Percentiles rank a stretch among this genome's conserved stretches.
phyloP scores from a whole-genome alignment of 2,113 vertebrate genomes.

The Myotis davidii region DNA sequence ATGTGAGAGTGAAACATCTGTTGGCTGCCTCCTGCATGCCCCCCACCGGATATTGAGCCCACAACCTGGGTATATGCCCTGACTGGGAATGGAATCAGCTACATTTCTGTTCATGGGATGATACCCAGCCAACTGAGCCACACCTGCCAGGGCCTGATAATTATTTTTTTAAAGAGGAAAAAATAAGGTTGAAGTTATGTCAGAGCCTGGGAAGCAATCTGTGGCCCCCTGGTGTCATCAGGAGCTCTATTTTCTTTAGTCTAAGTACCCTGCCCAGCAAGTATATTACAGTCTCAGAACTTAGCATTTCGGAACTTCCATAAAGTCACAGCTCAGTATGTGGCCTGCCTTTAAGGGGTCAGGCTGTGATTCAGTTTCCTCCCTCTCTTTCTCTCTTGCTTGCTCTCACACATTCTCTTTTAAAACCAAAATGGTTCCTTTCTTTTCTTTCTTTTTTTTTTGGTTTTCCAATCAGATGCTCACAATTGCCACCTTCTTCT shows the following conservation, averaged over 20 bases:
- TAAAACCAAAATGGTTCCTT: conserved; percentile 51
- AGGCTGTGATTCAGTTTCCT: background rate
- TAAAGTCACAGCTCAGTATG: conserved; percentile 58
- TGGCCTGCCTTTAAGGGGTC: background rate
- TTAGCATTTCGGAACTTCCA: conserved; percentile 76
- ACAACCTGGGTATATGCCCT: too few species aligned
- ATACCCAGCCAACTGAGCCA: too few species aligned
- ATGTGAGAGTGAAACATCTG: too few species aligned
- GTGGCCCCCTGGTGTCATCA: conserved; percentile 67
- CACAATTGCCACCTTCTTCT: background rate
- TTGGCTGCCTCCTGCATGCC: too few species aligned
- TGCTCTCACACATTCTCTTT: background rate
- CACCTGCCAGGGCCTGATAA: background rate
- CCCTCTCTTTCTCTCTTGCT: background rate
- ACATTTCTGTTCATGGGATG: too few species aligned
- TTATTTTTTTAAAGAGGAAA: conserved; percentile 53
- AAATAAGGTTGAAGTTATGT: conserved; percentile 65
- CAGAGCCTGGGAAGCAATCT: conserved; percentile 67
- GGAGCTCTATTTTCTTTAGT: conserved; percentile 73
- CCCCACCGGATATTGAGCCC: too few species aligned
- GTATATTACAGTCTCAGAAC: conserved; percentile 54
- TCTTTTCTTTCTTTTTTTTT: background rate
- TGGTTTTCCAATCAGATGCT: conserved; percentile 68
- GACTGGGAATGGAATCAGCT: too few species aligned
- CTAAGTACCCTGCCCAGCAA: conserved; percentile 73